Evolutionary conservation across 2,888 invertebrate genomes (phyloP).

Genomic region (Cremastinae sp.): DNA sequence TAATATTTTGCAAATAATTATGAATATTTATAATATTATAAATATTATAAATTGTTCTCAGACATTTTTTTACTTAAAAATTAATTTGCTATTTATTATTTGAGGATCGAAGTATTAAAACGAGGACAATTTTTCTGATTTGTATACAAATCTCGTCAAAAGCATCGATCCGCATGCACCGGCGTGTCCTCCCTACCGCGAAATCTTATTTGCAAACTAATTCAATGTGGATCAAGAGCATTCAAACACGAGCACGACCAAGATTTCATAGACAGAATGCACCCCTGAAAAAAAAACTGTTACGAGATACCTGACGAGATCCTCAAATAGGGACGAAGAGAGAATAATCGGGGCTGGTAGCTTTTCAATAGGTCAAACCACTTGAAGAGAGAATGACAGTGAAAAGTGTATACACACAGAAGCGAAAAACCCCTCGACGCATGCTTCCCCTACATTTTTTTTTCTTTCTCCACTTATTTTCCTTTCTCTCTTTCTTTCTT

Average conservation of each 20-base stretch:
- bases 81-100: no score
- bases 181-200: constrained; percentile 57
- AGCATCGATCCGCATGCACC: background rate
- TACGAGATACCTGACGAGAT: constrained; percentile 49
- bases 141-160: background rate
- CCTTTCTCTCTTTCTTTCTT: no score
- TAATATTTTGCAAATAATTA: no score
- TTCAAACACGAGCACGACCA: background rate
- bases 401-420: constrained; percentile 50
- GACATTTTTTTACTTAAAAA: no score
- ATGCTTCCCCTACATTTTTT: constrained; percentile 3
- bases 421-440: constrained; percentile 10
- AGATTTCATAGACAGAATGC: background rate
- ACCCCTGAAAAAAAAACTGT: constrained; percentile 54
- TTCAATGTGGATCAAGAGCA: constrained; percentile 5
- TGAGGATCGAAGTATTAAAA: no score
- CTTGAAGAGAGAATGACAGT: constrained; percentile 68
- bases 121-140: background rate
- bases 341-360: constrained; percentile 50
- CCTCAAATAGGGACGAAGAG: constrained; percentile 26
- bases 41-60: no score
- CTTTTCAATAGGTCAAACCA: constrained; percentile 74
- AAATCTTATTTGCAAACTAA: constrained; percentile 77
- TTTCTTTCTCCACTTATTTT: no score
- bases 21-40: no score